phyloP scores from a whole-genome alignment of 1,140 invertebrate species.

The Drosophila sproati region DNA sequence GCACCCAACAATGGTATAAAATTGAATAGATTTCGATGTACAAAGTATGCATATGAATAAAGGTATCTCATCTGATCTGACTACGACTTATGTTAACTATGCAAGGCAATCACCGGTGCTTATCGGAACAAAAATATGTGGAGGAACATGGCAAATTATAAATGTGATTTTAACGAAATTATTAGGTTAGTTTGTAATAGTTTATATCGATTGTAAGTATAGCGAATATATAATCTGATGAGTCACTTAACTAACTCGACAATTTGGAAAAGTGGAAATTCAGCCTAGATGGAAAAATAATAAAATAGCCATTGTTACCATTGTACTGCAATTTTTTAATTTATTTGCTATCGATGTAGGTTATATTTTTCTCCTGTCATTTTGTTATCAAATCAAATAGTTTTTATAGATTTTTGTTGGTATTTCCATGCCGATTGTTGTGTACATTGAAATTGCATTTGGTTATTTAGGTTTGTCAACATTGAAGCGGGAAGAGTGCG shows the following conservation, averaged over 20 bases:
- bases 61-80: conserved; percentile 3
- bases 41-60: neutral
- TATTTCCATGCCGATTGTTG: conserved; percentile 16
- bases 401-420: conserved; percentile 27
- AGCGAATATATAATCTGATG: neutral
- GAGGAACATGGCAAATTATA: neutral
- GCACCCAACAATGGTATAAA: conserved; percentile 38
- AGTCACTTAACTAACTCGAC: no score
- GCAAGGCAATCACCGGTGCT: no score
- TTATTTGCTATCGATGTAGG: conserved; percentile 49
- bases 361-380: conserved; percentile 51
- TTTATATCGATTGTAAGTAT: neutral
- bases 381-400: conserved; percentile 70
- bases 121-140: neutral
- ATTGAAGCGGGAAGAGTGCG: conserved; percentile 1
- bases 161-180: neutral
- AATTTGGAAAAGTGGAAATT: neutral
- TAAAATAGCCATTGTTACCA: neutral
- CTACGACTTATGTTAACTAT: neutral
- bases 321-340: conserved; percentile 53
- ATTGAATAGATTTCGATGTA: conserved; percentile 1
- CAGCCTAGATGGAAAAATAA: neutral
- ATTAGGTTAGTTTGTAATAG: no score
- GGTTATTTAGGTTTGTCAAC: conserved; percentile 59
- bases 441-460: conserved; percentile 60